Evolutionary conservation across 2,888 invertebrate species (phyloP), one percentile per base, ranked within the genome.

Genomic region (Acanthoscelides obtectus): DNA sequence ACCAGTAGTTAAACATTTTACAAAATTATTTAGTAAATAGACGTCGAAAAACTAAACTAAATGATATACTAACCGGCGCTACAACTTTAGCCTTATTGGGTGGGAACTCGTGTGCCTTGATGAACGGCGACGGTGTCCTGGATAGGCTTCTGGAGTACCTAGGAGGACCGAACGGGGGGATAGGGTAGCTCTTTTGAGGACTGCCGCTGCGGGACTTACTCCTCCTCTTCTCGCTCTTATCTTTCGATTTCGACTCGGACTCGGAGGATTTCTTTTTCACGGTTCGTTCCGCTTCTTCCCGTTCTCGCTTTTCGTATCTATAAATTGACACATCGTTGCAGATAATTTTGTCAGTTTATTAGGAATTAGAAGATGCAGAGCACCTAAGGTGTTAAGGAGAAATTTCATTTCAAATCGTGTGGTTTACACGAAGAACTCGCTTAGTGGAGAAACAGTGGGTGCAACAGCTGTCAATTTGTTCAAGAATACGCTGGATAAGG

Each of bases 111-210:
- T 89, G 88, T 77, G 89, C 89, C 79, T 92, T 92, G 74, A 94
- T 90, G 85, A 95, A 94, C 66, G 95, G 94, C 20, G 95, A 94
- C 19, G 95, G 94, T 0, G 94, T 95, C 75, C 94, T 89, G n/a
- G 95, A 95, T 66, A 94, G 87, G 81, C 94, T 94, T 83, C 89
- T 89, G 22, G 92, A 92, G 83, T 90, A 92, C 82, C 92, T 77
- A 8, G 85, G 84, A 20, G 84, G 85, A 22, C 85, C 85, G 70
- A 84, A 81, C 2, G 85, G 84, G n/a, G 84, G 85, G 67, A 85
- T 83, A n/a, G 82, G 80, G 72, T 80, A 76, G 64, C 75, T 79
- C 69, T 81, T 79, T 71, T 81, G 81, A 0, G 83, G 82, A 76
- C 85, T 85, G 72, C 80, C 74, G 74, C 86, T 86, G 69, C 84